Evolutionary conservation across 2,797 vertebrate species (phyloP).

Genomic region (Zenarchopterus dispar): DNA sequence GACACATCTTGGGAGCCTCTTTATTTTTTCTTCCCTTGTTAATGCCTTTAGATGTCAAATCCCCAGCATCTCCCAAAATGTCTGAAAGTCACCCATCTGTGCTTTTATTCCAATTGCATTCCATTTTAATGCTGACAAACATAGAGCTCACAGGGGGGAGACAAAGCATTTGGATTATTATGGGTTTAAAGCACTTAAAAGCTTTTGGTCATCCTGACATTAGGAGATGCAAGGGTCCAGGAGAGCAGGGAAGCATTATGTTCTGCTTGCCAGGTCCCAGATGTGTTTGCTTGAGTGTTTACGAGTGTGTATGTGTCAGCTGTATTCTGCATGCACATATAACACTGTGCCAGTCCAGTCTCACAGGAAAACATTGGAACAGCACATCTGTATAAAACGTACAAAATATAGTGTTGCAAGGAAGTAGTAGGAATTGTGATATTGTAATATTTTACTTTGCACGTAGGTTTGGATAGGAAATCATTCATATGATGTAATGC

Average conservation of each 20-base stretch:
- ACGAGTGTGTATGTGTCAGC: conserved; percentile 20
- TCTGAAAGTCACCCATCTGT: conserved; percentile 53
- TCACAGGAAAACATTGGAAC: not conserved
- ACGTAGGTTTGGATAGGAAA: not conserved
- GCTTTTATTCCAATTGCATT: conserved; percentile 67
- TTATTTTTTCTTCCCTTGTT: conserved; percentile 51
- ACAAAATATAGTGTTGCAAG: not conserved
- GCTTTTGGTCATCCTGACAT: conserved; percentile 73
- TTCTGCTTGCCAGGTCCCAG: conserved; percentile 65
- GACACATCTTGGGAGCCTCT: conserved; percentile 53
- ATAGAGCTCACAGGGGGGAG: conserved; percentile 58
- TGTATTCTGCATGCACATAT: conserved; percentile 36
- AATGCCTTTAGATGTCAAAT: conserved; percentile 60
- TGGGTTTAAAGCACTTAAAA: conserved; percentile 78
- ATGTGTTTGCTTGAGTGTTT: conserved; percentile 56
- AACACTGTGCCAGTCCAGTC: conserved; percentile 19
- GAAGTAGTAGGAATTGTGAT: not conserved
- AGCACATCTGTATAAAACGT: not conserved
- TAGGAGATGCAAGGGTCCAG: conserved; percentile 57
- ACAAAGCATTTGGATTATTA: conserved; percentile 68
- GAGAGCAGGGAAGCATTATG: conserved; percentile 57
- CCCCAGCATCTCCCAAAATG: conserved; percentile 46
- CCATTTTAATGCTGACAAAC: conserved; percentile 61
- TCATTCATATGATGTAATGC: not conserved
- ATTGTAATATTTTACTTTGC: not conserved